phyloP scores from a whole-genome alignment of 2,113 vertebrate species.

The Leptocoma aspasia region DNA sequence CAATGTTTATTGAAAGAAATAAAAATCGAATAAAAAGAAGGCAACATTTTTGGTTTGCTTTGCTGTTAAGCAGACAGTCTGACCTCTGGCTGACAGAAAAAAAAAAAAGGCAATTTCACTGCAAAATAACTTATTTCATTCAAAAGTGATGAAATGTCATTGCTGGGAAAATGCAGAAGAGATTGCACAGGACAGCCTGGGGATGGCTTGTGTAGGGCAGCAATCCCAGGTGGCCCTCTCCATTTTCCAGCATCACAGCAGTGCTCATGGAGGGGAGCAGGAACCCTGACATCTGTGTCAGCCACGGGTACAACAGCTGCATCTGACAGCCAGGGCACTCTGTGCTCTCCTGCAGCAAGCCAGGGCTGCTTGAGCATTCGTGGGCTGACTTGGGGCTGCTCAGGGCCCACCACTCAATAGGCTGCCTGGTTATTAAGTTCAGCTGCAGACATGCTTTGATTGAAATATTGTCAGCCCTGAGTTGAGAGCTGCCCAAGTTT shows the following conservation, averaged over 20 bases:
- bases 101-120: slow-evolving; percentile 24
- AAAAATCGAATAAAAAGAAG: not conserved
- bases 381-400: not conserved
- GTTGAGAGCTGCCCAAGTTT: not conserved
- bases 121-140: not conserved
- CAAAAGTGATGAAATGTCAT: slow-evolving; percentile 46
- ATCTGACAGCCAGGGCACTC: slow-evolving; percentile 8
- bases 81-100: not conserved
- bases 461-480: slow-evolving; percentile 31
- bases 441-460: slow-evolving; percentile 22
- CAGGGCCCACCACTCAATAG: not conserved
- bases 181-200: not conserved
- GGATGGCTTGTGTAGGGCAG: not conserved
- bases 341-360: slow-evolving; percentile 7
- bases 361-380: not conserved
- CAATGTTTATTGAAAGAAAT: not conserved
- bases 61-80: not conserved
- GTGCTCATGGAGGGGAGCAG: not conserved
- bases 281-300: not conserved
- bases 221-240: slow-evolving; percentile 22
- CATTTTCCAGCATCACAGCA: slow-evolving; percentile 1
- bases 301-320: not conserved
- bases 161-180: not conserved
- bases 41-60: not conserved
- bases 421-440: not conserved